A percentile compares a stretch with the other conserved stretches of the same genome.
These are phyloP conservation scores for Mycetomoellerius zeteki DNA, from an alignment of 1,140 invertebrate species.

Conservation along the genomic window DNA sequence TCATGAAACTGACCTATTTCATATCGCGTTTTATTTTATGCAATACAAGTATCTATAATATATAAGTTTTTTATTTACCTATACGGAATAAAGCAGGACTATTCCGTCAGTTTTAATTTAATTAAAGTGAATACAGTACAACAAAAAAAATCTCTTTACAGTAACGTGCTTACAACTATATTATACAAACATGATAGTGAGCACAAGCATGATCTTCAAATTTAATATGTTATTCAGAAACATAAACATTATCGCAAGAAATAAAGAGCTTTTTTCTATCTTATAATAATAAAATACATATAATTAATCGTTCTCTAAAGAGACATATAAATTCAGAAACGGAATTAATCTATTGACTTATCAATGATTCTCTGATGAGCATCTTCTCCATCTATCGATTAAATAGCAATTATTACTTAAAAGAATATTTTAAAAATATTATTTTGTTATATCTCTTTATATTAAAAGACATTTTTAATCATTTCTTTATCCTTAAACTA, in stretches of 20 bases:
- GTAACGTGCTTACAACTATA: no score
- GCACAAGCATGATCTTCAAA: no score
- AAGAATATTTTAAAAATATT: constrained; percentile 2
- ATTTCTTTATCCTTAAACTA: not conserved
- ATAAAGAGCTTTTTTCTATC: no score
- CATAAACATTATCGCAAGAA: no score
- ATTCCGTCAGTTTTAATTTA: no score
- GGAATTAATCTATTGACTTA: not conserved
- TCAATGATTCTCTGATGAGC: no score
- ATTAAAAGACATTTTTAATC: not conserved
- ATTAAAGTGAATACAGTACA: no score
- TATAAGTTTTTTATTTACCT: not conserved
- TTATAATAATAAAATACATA: not conserved
- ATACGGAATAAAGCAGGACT: not conserved
- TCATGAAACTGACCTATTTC: constrained; percentile 10
- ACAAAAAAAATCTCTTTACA: no score
- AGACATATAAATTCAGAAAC: not conserved
- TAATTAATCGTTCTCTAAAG: not conserved
- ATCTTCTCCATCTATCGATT: not conserved
- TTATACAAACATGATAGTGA: no score
- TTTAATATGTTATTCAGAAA: no score
- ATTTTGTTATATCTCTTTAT: not conserved
- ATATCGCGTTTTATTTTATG: constrained; percentile 26
- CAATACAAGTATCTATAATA: not conserved
- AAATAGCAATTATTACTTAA: not conserved